Percentiles rank a stretch among this genome's conserved stretches.
phyloP scores from a whole-genome alignment of 2,888 invertebrate species.

The Eilema griseolum region DNA sequence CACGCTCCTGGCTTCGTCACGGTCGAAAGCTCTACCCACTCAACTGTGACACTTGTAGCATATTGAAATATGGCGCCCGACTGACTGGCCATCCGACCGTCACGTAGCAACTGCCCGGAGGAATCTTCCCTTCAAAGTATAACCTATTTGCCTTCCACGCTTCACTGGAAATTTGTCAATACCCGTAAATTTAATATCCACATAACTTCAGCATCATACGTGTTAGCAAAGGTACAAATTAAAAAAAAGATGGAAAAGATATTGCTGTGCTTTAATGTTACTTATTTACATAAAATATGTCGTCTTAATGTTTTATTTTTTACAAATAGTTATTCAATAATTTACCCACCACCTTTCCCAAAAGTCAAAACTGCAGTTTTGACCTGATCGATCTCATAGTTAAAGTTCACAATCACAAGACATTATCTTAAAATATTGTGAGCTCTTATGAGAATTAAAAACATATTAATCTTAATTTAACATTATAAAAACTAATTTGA shows the following conservation, averaged over 20 bases:
- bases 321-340: constrained; percentile 27
- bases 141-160: constrained; percentile 74
- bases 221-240: constrained; percentile 4
- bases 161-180: constrained; percentile 71
- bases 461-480: not conserved
- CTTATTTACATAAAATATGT: constrained; percentile 3
- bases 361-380: constrained; percentile 10
- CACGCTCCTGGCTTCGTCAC: constrained; percentile 67
- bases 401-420: not conserved
- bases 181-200: constrained; percentile 64
- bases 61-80: constrained; percentile 81
- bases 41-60: constrained; percentile 72
- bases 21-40: constrained; percentile 65
- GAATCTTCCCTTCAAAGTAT: constrained; percentile 73
- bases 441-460: not conserved
- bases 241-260: not conserved
- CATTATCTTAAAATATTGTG: not conserved
- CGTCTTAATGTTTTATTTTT: not conserved
- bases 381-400: not conserved
- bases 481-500: constrained; percentile 1
- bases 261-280: constrained; percentile 1
- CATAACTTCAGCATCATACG: constrained; percentile 24
- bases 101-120: constrained; percentile 72
- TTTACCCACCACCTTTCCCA: constrained; percentile 59
- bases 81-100: constrained; percentile 73